phyloP scores from a whole-genome alignment of 2,113 vertebrate genomes.

The Aphyosemion australe region DNA sequence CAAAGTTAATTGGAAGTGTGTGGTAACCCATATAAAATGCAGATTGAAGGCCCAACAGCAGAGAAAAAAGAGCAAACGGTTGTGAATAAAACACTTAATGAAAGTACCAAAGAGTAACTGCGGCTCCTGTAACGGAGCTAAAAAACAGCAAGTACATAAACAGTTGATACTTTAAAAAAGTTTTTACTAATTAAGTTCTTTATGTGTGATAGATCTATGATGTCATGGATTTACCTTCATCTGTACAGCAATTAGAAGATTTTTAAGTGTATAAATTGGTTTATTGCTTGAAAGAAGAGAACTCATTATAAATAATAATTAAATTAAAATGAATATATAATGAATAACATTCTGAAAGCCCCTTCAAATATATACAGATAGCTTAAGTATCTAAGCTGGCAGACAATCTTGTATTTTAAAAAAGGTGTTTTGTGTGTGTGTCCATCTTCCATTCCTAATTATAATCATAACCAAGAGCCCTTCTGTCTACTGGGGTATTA shows the following conservation, averaged over 20 bases:
- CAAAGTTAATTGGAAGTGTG: constrained; percentile 42
- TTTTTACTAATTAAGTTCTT: background rate
- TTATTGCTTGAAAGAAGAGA: too few species aligned
- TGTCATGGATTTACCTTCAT: background rate
- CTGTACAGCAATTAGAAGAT: background rate
- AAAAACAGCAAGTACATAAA: background rate
- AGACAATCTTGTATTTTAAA: constrained; percentile 18
- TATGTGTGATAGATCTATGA: background rate
- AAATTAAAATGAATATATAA: background rate
- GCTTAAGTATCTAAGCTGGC: constrained; percentile 1
- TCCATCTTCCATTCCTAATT: constrained; percentile 36
- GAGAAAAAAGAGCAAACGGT: constrained; percentile 14
- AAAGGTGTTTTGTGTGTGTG: constrained; percentile 3
- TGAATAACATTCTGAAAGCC: constrained; percentile 7
- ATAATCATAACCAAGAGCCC: constrained; percentile 36
- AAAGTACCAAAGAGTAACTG: background rate
- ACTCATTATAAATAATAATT: background rate
- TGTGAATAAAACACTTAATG: constrained; percentile 14
- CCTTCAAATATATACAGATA: constrained; percentile 23
- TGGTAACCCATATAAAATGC: constrained; percentile 34
- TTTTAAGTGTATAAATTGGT: too few species aligned
- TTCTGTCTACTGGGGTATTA: constrained; percentile 35
- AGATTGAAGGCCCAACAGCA: constrained; percentile 40
- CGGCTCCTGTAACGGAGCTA: background rate
- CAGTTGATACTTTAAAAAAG: background rate